Evolutionary conservation across 2,888 invertebrate species (phyloP).

Genomic region (Lomographa bimaculata): DNA sequence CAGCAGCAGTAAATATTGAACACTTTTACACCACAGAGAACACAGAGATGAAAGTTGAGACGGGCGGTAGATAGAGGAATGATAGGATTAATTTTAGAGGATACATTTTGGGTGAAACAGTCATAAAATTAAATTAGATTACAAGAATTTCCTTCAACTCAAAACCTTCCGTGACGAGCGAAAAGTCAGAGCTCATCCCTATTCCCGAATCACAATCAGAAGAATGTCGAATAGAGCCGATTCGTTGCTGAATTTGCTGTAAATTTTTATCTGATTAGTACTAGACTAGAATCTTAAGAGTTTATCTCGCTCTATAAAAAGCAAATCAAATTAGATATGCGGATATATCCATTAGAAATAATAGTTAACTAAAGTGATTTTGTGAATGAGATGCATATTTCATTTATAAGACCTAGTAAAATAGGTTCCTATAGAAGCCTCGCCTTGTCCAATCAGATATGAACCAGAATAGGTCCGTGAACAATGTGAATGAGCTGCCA

Average conservation of each 20-base stretch:
- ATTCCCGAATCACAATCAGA: conserved; percentile 23
- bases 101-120: conserved; percentile 62
- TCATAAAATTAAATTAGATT: conserved; percentile 70
- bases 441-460: no score
- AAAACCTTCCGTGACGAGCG: conserved; percentile 79
- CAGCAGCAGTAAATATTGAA: conserved; percentile 29
- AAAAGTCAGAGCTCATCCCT: conserved; percentile 60
- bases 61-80: conserved; percentile 39
- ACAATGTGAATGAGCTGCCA: no score
- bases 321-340: no score
- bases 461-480: no score
- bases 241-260: background rate
- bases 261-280: no score
- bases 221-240: background rate
- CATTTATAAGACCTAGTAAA: no score
- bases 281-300: no score
- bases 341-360: no score
- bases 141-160: conserved; percentile 75
- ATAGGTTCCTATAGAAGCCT: no score
- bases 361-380: no score
- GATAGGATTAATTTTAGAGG: conserved; percentile 41
- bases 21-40: conserved; percentile 53
- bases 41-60: conserved; percentile 39
- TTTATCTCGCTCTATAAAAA: no score
- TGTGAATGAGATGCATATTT: no score